Conservation (phyloP, 2,888 invertebrate species). For the Aromia moschata region DNA sequence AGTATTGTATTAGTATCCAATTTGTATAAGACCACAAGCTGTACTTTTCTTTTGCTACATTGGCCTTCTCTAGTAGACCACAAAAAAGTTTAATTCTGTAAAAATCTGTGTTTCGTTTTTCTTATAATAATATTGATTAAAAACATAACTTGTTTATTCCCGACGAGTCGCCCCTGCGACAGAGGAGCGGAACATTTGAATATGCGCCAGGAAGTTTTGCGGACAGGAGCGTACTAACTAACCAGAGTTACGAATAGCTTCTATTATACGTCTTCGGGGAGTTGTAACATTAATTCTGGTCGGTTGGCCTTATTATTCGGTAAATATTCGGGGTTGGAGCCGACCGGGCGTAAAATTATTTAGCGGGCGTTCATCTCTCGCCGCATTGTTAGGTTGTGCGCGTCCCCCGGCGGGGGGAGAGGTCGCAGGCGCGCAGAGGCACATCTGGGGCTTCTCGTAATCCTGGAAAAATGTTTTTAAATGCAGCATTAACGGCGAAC, state of each 20-base stretch:
- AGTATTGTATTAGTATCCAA: no score
- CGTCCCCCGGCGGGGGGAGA: conserved; percentile 31
- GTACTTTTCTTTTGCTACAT: no score
- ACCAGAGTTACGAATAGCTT: conserved; percentile 34
- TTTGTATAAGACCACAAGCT: no score
- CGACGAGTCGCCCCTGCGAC: no score
- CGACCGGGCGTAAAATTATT: conserved; percentile 60
- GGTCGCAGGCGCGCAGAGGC: conserved; percentile 32
- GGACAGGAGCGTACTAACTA: conserved; percentile 23
- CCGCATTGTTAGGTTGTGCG: conserved; percentile 55
- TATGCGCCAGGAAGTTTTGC: conserved; percentile 13
- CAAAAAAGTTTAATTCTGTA: no score
- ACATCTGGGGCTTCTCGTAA: conserved; percentile 40
- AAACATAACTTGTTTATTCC: no score
- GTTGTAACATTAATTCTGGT: conserved; percentile 56
- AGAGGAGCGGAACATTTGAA: not conserved
- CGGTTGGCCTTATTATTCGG: conserved; percentile 59
- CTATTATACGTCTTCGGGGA: conserved; percentile 38
- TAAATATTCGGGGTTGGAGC: conserved; percentile 57
- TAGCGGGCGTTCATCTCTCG: conserved; percentile 59
- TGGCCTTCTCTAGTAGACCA: no score
- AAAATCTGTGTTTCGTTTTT: no score
- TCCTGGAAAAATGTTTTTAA: conserved; percentile 40
- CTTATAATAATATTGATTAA: no score
- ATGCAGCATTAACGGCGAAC: conserved; percentile 17